Base-by-base conservation (phyloP, 2,888 invertebrate species). In the Chrysodeixis includens region DNA sequence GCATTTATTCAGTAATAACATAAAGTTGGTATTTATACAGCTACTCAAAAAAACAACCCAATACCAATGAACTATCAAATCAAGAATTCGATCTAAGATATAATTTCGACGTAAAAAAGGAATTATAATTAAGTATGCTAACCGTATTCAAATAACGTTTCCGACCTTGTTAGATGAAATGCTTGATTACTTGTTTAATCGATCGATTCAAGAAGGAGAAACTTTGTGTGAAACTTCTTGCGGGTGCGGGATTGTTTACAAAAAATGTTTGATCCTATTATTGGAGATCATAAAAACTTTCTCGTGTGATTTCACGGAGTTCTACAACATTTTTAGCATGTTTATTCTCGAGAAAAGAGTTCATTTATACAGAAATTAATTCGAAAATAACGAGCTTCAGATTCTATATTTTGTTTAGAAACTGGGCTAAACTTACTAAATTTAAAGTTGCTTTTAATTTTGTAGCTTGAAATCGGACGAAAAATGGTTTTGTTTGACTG, bases 131-230 rank as follows among this genome's bases (percentile, higher is more conserved):
- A 40, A 40, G 40, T 40, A 40, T n/a, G n/a, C 40, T 40, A n/a
- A 40, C n/a, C 40, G n/a, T 40, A 40, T 40, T 40, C 40, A 40
- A 40, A 40, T 40, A 40, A n/a, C n/a, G 40, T 40, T 40, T 7
- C 40, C 40, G 40, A 40, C 40, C 40, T 40, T 40, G 40, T 40
- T 40, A 40, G n/a, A 40, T 40, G 40, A 40, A n/a, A 40, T n/a
- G 40, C n/a, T 40, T 40, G 40, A 40, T 40, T 40, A 40, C 40
- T 40, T 40, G 40, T 40, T 40, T 40, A 40, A 40, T 40, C n/a
- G 40, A 40, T 40, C 40, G 40, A n/a, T 40, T 40, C 5, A n/a
- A 40, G n/a, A n/a, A 40, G n/a, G n/a, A 40, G 40, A 40, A 40
- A 40, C 5, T 40, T 40, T n/a, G 40, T 40, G n/a, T 40, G 3